Evolutionary conservation across 2,888 invertebrate species (phyloP), one percentile per base, ranked within the genome.

Genomic region (Erpobdella octoculata): DNA sequence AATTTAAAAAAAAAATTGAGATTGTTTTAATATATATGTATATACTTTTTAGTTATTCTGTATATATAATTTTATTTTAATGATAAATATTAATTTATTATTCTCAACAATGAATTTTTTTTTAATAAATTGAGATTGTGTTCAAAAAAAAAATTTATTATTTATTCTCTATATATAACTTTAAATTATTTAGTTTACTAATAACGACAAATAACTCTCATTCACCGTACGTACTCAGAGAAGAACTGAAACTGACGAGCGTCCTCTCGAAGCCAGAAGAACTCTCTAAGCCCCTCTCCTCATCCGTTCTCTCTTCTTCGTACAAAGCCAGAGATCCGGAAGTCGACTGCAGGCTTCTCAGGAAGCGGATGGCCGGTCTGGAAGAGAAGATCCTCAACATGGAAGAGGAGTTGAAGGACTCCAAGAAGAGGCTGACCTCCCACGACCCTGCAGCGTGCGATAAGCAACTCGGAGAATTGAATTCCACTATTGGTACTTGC

Each of bases 291-390:
- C 35, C 62, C 31, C 31, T 35, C 12, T 62, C 62, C 28, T 62
- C 62, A 15, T 46, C 41, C 1, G n/a, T 33, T n/a, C 31, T 69
- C 31, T 41, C 35, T 0, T 28, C 58, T 1, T 69, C 58, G 2
- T 36, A 69, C 58, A 69, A 69, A 28, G 69, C 58, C 58, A 69
- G 69, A 35, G 58, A 69, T 33, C 71, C 70, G 2, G 73, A 73
- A 58, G 73, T 71, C 28, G 73, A 73, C 38, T 66, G 67, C 35
- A 61, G 71, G 6, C 41, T 67, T 6, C 38, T 71, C 33, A 33
- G 67, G 31, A 69, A 69, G 37, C 48, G 69, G 46, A 33, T 69
- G 58, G 48, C 67, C 58, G 58, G 37, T 9, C 38, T 71, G 36
- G 71, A 71, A 35, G 71, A 67, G 35, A 66, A 71, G 67, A 48